Conservation (phyloP, 2,797 vertebrate species). For the Rhadinocentrus ornatus region DNA sequence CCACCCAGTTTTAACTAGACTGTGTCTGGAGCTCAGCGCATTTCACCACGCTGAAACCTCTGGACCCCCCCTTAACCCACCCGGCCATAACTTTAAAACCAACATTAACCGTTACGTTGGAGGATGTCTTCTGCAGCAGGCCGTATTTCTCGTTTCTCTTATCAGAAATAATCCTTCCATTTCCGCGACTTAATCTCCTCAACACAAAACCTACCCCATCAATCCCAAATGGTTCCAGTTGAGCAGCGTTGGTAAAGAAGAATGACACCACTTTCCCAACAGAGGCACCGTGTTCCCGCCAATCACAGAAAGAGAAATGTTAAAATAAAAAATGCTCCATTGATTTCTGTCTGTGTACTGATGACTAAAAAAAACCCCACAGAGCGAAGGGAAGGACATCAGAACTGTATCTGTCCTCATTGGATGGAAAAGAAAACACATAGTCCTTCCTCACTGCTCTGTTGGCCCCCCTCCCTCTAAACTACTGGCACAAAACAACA, state of each 20-base stretch:
- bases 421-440: conserved; percentile 74
- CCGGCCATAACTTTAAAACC: conserved; percentile 49
- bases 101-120: conserved; percentile 57
- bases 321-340: conserved; percentile 63
- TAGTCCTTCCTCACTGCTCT: conserved; percentile 76
- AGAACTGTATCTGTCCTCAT: conserved; percentile 65
- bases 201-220: conserved; percentile 47
- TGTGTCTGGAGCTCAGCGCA: conserved; percentile 32
- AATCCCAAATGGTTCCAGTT: conserved; percentile 82
- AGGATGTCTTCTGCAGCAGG: conserved; percentile 52
- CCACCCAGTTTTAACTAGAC: conserved; percentile 23
- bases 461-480: conserved; percentile 56
- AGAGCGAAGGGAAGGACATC: conserved; percentile 58
- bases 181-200: conserved; percentile 48
- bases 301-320: conserved; percentile 48
- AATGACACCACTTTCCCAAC: conserved; percentile 62
- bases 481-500: conserved; percentile 82
- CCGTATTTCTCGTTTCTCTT: conserved; percentile 30
- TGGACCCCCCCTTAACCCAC: conserved; percentile 35
- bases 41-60: conserved; percentile 36
- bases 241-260: conserved; percentile 77
- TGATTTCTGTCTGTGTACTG: conserved; percentile 86
- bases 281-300: conserved; percentile 61
- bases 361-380: conserved; percentile 85
- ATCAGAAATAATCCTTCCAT: conserved; percentile 38